Conservation (phyloP, 2,113 vertebrate species). For the Pseudolaguvia tuberculata region DNA sequence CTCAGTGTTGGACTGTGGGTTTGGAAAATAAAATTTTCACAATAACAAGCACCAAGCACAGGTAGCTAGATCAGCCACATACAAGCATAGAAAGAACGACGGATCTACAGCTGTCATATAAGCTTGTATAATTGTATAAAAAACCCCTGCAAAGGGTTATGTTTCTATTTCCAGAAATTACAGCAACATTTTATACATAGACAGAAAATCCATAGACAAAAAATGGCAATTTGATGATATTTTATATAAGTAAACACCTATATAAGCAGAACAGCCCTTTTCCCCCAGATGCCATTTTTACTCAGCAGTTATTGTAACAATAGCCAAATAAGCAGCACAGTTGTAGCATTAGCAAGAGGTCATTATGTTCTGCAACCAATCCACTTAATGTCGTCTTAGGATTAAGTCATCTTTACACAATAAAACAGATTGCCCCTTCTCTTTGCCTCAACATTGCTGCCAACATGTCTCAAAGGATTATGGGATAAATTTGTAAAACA, state of each 20-base stretch:
- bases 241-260: no score
- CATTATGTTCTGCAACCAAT: constrained; percentile 44
- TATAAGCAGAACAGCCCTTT: neutral
- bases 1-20: no score
- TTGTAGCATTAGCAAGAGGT: constrained; percentile 22
- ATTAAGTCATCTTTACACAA: constrained; percentile 42
- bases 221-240: no score
- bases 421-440: constrained; percentile 47
- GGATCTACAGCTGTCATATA: neutral
- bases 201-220: neutral
- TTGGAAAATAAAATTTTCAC: no score
- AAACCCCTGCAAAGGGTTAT: neutral
- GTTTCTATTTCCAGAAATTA: neutral
- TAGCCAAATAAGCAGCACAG: constrained; percentile 6
- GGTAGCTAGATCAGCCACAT: neutral
- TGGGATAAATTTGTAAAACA: constrained; percentile 62
- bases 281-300: neutral
- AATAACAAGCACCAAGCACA: neutral
- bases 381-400: constrained; percentile 37
- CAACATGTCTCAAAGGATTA: constrained; percentile 70
- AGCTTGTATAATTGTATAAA: no score
- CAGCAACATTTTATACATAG: neutral
- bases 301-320: constrained; percentile 4
- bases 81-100: neutral
- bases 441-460: constrained; percentile 51